Evolutionary conservation across 2,113 vertebrate species (phyloP).

Genomic region (Amphiprion percula): DNA sequence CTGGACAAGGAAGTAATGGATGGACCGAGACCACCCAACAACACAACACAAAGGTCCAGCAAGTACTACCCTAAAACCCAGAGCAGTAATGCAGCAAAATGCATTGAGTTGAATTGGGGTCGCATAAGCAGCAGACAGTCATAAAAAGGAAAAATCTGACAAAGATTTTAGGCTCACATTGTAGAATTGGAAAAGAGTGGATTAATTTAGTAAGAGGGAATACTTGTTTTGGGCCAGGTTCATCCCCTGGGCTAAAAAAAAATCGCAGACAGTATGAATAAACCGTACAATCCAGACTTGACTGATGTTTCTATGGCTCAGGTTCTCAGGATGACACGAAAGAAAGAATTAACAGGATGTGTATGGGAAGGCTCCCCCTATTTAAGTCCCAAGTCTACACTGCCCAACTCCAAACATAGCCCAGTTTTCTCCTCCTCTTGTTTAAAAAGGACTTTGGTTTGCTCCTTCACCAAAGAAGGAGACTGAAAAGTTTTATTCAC

Average conservation of each 20-base stretch:
- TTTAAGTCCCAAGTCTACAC: conserved; percentile 34
- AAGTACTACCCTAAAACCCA: conserved; percentile 49
- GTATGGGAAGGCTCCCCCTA: conserved; percentile 56
- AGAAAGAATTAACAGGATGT: conserved; percentile 64
- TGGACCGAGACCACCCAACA: conserved; percentile 79
- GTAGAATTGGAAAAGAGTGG: conserved; percentile 29
- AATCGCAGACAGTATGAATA: conserved; percentile 56
- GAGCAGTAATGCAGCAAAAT: conserved; percentile 49
- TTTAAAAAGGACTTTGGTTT: conserved; percentile 8
- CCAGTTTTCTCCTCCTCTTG: conserved; percentile 35
- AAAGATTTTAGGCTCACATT: conserved; percentile 45
- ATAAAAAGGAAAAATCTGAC: conserved; percentile 42
- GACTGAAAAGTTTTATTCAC: conserved; percentile 4
- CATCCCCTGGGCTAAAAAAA: conserved; percentile 38
- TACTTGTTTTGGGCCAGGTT: conserved; percentile 61
- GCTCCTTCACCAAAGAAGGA: conserved; percentile 3
- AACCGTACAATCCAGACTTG: conserved; percentile 56
- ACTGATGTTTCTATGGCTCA: conserved; percentile 49
- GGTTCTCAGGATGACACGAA: conserved; percentile 59
- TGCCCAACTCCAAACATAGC: conserved; percentile 29
- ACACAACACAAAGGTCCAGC: conserved; percentile 56
- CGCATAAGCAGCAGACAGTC: conserved; percentile 30
- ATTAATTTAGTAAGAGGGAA: conserved; percentile 50
- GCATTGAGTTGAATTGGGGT: conserved; percentile 29
- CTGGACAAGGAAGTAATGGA: conserved; percentile 72